phyloP scores from a whole-genome alignment of 2,888 invertebrate species.

The Dicroscelio sp. region DNA sequence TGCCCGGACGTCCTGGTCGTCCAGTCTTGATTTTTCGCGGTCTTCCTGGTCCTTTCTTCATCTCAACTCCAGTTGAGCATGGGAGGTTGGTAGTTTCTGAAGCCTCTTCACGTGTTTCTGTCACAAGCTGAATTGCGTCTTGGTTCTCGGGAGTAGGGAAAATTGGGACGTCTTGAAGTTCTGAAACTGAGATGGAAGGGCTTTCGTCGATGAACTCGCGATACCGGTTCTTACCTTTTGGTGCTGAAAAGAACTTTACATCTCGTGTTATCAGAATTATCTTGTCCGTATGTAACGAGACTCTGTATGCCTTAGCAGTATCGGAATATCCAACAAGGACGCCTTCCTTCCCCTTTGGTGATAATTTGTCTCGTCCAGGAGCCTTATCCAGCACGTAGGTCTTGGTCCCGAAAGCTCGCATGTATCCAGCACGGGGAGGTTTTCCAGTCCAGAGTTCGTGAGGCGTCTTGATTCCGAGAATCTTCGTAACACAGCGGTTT shows the following conservation, averaged over 20 bases:
- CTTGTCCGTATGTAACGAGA: not conserved
- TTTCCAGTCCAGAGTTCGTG: not conserved
- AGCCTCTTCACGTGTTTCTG: too few relatives aligned
- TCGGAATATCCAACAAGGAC: not conserved
- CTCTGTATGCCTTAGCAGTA: not conserved
- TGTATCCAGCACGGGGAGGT: not conserved
- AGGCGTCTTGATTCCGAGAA: not conserved
- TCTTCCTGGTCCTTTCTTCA: too few relatives aligned
- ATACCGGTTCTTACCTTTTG: too few relatives aligned
- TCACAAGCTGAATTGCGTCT: too few relatives aligned
- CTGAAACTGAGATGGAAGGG: too few relatives aligned
- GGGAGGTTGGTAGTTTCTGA: too few relatives aligned
- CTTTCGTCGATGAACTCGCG: slow-evolving; percentile 2
- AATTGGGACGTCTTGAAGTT: too few relatives aligned
- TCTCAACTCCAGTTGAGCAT: too few relatives aligned
- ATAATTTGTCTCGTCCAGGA: slow-evolving; percentile 13
- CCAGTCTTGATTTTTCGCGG: too few relatives aligned
- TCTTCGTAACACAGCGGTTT: not conserved
- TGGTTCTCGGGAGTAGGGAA: too few relatives aligned
- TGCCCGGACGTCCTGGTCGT: too few relatives aligned
- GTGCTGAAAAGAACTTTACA: not conserved
- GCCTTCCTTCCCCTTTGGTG: not conserved
- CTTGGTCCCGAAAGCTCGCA: slow-evolving; percentile 21
- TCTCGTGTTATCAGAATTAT: not conserved
- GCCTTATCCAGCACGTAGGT: slow-evolving; percentile 32